Evolutionary conservation across 2,888 invertebrate species (phyloP).

Genomic region (Leucoma salicis): DNA sequence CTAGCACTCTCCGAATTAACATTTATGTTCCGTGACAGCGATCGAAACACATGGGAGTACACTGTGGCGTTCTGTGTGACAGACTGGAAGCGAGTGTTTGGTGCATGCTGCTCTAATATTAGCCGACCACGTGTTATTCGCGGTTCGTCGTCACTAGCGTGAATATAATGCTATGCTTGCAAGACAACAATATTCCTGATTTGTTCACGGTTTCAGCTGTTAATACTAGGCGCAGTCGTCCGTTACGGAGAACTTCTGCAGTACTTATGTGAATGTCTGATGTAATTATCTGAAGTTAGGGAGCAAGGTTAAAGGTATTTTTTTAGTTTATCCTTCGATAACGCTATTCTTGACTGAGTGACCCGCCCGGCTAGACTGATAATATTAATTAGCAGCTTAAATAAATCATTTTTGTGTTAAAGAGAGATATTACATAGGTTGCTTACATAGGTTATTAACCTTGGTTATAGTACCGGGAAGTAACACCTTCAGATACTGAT

Average conservation of each 20-base stretch:
- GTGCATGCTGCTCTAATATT: conserved; percentile 62
- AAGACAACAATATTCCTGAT: conserved; percentile 48
- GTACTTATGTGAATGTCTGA: no score
- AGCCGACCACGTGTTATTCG: conserved; percentile 69
- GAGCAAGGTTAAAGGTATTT: neutral
- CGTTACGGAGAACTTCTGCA: conserved; percentile 46
- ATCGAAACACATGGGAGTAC: conserved; percentile 49
- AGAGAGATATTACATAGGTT: no score
- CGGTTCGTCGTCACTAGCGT: conserved; percentile 65
- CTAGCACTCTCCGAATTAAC: conserved; percentile 61
- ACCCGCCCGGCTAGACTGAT: conserved; percentile 46
- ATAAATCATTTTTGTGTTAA: no score
- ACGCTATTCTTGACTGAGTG: conserved; percentile 50
- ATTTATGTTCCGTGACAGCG: conserved; percentile 62
- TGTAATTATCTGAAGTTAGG: conserved; percentile 19
- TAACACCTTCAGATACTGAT: no score
- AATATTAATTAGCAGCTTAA: no score
- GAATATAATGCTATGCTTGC: conserved; percentile 54
- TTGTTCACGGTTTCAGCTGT: conserved; percentile 73
- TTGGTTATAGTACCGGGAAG: no score
- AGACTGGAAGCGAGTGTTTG: conserved; percentile 45
- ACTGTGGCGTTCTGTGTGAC: conserved; percentile 42
- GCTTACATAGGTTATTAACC: no score
- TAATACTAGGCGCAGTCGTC: conserved; percentile 43
- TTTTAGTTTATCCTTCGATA: conserved; percentile 56